Evolutionary conservation across 2,113 vertebrate genomes (phyloP).

Genomic region (Tiliqua scincoides): DNA sequence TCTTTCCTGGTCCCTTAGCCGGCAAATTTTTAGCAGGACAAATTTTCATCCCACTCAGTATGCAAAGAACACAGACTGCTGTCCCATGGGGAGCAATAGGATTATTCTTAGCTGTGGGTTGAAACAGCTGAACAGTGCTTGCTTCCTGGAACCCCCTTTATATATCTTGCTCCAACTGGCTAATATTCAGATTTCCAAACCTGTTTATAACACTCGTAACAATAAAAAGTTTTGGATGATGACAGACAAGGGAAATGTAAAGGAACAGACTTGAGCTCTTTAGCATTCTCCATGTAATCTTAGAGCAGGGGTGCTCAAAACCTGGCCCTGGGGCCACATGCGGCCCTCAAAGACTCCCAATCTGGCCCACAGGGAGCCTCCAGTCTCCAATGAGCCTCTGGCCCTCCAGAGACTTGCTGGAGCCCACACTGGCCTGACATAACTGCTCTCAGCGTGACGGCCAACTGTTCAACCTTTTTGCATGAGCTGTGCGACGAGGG

Average conservation of each 20-base stretch:
- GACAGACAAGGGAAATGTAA: conserved; percentile 12
- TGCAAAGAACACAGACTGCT: not conserved
- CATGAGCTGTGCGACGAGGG: too few relatives aligned
- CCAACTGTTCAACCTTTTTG: too few relatives aligned
- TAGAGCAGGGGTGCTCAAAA: too few relatives aligned
- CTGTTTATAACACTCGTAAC: not conserved
- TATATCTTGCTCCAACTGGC: not conserved
- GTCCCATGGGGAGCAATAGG: not conserved
- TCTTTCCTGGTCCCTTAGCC: not conserved
- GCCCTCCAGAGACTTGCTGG: too few relatives aligned
- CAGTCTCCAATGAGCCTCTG: too few relatives aligned
- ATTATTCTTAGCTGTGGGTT: not conserved
- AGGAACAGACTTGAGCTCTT: conserved; percentile 18
- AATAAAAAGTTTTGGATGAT: conserved; percentile 22
- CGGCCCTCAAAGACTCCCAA: too few relatives aligned
- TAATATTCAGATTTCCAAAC: conserved; percentile 36
- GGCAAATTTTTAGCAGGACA: not conserved
- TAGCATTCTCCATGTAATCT: not conserved
- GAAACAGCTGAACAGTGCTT: not conserved
- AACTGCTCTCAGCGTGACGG: too few relatives aligned
- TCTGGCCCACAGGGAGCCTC: too few relatives aligned
- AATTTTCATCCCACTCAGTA: not conserved
- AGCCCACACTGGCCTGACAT: too few relatives aligned
- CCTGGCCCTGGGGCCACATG: too few relatives aligned
- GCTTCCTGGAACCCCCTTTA: conserved; percentile 4